These are phyloP conservation scores for Patiria pectinifera DNA, from an alignment of 53 echinoderm and acorn worm species.

Conservation along the genomic window DNA sequence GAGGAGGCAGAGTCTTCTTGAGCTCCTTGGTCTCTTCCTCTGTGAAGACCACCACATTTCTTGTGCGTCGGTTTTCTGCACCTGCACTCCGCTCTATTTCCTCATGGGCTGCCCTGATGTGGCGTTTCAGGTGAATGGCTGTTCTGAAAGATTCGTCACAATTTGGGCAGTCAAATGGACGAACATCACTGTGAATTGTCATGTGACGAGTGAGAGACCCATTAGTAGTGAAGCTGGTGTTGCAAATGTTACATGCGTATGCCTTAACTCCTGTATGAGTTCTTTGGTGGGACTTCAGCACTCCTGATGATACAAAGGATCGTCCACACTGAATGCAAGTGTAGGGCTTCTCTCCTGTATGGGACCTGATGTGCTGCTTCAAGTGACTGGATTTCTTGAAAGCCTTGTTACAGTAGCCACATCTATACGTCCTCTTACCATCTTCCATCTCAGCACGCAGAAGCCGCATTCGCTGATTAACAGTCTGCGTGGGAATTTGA, in stretches of 20 bases:
- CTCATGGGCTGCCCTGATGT: slow-evolving; percentile 77
- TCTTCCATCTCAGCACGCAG: slow-evolving; percentile 62
- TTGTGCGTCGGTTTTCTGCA: slow-evolving; percentile 55
- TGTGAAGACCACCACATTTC: slow-evolving; percentile 79
- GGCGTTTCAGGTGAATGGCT: slow-evolving; percentile 83
- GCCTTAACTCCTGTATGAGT: slow-evolving; percentile 87
- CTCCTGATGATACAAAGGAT: slow-evolving; percentile 91
- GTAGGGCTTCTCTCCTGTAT: slow-evolving; percentile 95
- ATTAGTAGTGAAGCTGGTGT: slow-evolving; percentile 87
- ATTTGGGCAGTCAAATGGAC: slow-evolving; percentile 74
- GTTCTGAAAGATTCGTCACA: slow-evolving; percentile 85
- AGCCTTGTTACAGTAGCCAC: slow-evolving; percentile 82
- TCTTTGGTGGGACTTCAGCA: slow-evolving; percentile 83
- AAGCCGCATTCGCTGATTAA: slow-evolving; percentile 46
- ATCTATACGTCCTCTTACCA: slow-evolving; percentile 81
- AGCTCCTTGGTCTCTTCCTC: slow-evolving; percentile 85
- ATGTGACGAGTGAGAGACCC: slow-evolving; percentile 93
- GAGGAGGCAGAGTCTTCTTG: slow-evolving; percentile 71
- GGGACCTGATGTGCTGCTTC: slow-evolving; percentile 95
- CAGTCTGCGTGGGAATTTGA: slow-evolving; percentile 39
- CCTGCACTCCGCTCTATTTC: slow-evolving; percentile 58
- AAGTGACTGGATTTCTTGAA: slow-evolving; percentile 98
- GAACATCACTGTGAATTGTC: slow-evolving; percentile 82
- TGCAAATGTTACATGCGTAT: slow-evolving; percentile 83
- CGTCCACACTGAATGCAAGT: slow-evolving; percentile 86